phyloP scores from a whole-genome alignment of 37 sponge, comb jelly and placozoan genomes.

The Halichondria panicea region DNA sequence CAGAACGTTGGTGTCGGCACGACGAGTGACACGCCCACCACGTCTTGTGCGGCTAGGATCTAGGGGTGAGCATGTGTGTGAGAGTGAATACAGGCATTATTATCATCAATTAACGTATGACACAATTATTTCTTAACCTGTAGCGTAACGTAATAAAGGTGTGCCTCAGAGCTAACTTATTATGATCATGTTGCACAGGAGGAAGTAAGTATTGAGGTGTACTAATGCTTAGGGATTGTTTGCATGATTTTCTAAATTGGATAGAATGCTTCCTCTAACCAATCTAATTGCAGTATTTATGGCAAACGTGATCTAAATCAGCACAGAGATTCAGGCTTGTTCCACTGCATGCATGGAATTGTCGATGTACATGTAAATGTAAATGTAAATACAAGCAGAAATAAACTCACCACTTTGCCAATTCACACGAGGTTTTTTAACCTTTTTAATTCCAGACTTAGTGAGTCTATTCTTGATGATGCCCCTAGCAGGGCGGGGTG shows the following conservation, averaged over 20 bases:
- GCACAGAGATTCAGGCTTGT: not conserved
- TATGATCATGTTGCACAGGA: too few relatives aligned
- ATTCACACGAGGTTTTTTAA: conserved; percentile 8
- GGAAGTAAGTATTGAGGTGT: too few relatives aligned
- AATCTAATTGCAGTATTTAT: too few relatives aligned
- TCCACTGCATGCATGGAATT: not conserved
- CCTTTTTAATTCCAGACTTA: conserved; percentile 4
- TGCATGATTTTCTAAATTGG: too few relatives aligned
- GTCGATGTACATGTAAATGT: not conserved
- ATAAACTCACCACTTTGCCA: conserved; percentile 2
- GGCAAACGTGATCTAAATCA: not conserved
- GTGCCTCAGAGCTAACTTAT: too few relatives aligned
- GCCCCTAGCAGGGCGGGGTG: conserved; percentile 12
- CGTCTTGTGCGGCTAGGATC: not conserved
- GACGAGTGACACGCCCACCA: conserved; percentile 15
- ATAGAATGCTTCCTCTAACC: too few relatives aligned
- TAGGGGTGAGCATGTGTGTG: too few relatives aligned
- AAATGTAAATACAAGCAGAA: not conserved
- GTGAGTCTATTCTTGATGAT: conserved; percentile 34
- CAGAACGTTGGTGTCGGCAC: conserved; percentile 83
- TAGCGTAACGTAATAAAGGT: too few relatives aligned
- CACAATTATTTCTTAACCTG: too few relatives aligned
- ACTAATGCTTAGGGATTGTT: too few relatives aligned
- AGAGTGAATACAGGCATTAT: too few relatives aligned
- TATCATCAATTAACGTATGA: too few relatives aligned